Conservation (phyloP, 2,113 vertebrate genomes). For the Mixornis gularis region DNA sequence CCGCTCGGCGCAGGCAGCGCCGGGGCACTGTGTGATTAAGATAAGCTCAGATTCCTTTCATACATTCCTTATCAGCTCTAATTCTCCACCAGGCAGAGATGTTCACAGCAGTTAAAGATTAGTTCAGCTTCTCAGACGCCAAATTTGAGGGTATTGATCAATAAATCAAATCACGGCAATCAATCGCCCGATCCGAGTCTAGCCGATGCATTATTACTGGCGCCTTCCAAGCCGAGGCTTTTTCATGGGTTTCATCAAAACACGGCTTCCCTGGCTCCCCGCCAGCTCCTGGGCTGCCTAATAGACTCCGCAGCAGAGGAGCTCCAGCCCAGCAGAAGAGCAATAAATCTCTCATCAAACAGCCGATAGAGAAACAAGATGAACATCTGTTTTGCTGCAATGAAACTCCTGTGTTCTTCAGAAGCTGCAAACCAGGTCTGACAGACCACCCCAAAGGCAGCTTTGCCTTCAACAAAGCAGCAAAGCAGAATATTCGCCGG, state of each 20-base stretch:
- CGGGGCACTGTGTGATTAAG: slow-evolving; percentile 84
- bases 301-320: slow-evolving; percentile 80
- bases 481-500: slow-evolving; percentile 60
- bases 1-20: slow-evolving; percentile 58
- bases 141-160: slow-evolving; percentile 93
- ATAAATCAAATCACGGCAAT: slow-evolving; percentile 98
- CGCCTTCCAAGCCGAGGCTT: slow-evolving; percentile 75
- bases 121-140: slow-evolving; percentile 89
- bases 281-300: slow-evolving; percentile 79
- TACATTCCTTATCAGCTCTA: slow-evolving; percentile 87
- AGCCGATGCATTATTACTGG: slow-evolving; percentile 92
- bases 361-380: slow-evolving; percentile 84
- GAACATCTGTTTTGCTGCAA: slow-evolving; percentile 87
- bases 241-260: slow-evolving; percentile 79
- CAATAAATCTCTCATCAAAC: slow-evolving; percentile 88
- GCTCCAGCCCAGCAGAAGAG: slow-evolving; percentile 80
- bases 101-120: slow-evolving; percentile 90
- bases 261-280: slow-evolving; percentile 71
- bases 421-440: slow-evolving; percentile 74
- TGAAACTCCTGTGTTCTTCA: slow-evolving; percentile 76
- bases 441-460: slow-evolving; percentile 77
- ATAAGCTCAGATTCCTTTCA: slow-evolving; percentile 91
- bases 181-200: slow-evolving; percentile 94
- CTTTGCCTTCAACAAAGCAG: slow-evolving; percentile 58
- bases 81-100: slow-evolving; percentile 85